These are phyloP conservation scores for Cheilosia urbana DNA, from an alignment of 2,888 invertebrate genomes.

Conservation along the genomic window DNA sequence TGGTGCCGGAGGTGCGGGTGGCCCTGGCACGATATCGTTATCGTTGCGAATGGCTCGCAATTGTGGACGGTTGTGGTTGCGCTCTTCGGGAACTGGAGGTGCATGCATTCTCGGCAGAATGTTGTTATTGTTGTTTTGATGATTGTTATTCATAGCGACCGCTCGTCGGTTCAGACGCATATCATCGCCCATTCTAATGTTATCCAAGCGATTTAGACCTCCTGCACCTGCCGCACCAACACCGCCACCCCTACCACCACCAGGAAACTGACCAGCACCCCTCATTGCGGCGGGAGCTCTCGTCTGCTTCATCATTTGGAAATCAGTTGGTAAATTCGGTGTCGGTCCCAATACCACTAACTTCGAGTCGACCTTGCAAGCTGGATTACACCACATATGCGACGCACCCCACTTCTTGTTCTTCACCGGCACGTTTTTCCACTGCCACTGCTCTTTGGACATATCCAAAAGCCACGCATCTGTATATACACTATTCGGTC, in stretches of 20 bases:
- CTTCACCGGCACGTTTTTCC: slow-evolving; percentile 90
- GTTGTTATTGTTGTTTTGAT: slow-evolving; percentile 79
- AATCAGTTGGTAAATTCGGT: slow-evolving; percentile 82
- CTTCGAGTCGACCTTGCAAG: slow-evolving; percentile 90
- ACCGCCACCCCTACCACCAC: slow-evolving; percentile 73
- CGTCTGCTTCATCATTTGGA: slow-evolving; percentile 83
- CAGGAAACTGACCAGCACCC: slow-evolving; percentile 64
- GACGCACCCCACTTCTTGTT: slow-evolving; percentile 92
- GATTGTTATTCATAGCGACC: slow-evolving; percentile 80
- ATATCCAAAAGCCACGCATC: slow-evolving; percentile 96
- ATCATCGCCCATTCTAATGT: slow-evolving; percentile 78
- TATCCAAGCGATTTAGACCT: slow-evolving; percentile 75
- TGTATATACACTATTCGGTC: slow-evolving; percentile 92
- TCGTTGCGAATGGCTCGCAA: slow-evolving; percentile 73
- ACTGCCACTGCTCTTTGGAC: slow-evolving; percentile 89
- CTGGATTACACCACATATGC: slow-evolving; percentile 97
- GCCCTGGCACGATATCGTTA: slow-evolving; percentile 70
- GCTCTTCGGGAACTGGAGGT: slow-evolving; percentile 72
- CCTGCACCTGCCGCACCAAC: slow-evolving; percentile 68
- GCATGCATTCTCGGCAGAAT: slow-evolving; percentile 81
- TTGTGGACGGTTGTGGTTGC: slow-evolving; percentile 78
- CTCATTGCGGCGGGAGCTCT: slow-evolving; percentile 76
- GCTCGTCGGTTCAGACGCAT: slow-evolving; percentile 80
- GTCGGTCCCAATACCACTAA: slow-evolving; percentile 87
- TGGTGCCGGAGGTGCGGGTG: slow-evolving; percentile 43